Percentiles rank a stretch among this genome's conserved stretches.
These are phyloP conservation scores for Limonius californicus DNA, from an alignment of 1,140 invertebrate genomes.

Conservation along the genomic window DNA sequence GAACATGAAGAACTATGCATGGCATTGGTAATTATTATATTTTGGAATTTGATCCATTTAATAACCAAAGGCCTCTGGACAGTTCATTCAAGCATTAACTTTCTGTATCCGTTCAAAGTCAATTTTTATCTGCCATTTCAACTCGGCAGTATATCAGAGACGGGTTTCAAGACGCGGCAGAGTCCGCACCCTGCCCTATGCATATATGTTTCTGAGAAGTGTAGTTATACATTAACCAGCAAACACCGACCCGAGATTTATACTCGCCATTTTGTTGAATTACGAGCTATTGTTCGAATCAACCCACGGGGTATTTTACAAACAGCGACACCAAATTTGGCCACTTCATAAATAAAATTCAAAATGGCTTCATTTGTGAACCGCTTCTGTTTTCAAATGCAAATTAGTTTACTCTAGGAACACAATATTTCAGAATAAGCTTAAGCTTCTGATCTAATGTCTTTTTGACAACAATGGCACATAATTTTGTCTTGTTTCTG, in stretches of 20 bases:
- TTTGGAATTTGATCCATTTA: no score
- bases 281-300: constrained; percentile 45
- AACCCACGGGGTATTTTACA: constrained; percentile 44
- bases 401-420: background rate
- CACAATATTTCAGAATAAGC: background rate
- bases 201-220: constrained; percentile 32
- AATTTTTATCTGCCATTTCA: no score
- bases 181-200: no score
- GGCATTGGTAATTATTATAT: no score
- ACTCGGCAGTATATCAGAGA: no score
- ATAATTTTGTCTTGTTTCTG: no score
- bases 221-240: constrained; percentile 40
- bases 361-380: constrained; percentile 47
- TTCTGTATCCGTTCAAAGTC: no score
- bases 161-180: no score
- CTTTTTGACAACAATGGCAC: background rate
- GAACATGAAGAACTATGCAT: no score
- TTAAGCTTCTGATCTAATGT: background rate
- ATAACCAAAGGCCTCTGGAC: no score
- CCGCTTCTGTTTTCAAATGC: constrained; percentile 24
- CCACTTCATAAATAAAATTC: constrained; percentile 46
- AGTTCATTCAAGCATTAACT: no score
- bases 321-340: constrained; percentile 47
- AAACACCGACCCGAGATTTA: constrained; percentile 40
- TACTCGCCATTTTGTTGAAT: constrained; percentile 40